Base-by-base conservation (phyloP, 2,888 invertebrate species). In the Pseudoips prasinana region DNA sequence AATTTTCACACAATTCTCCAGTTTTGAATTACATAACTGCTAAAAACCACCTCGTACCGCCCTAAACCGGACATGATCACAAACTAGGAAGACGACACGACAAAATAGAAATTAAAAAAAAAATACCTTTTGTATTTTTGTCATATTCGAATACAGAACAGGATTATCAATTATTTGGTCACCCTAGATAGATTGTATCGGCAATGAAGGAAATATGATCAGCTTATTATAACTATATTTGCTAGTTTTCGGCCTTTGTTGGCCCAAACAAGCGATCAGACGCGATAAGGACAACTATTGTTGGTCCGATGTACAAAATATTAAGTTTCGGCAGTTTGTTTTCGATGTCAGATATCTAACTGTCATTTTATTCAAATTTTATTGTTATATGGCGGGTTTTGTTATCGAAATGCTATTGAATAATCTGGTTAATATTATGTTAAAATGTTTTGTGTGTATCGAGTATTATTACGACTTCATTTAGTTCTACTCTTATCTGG, bases 221-320 rank as follows among this genome's bases (percentile, higher is more conserved):
- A 56, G 61, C 74, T 84, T 81, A 79, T 86, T 86, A 85, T 84
- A 83, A 81, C 82, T 83, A 84, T 86, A 86, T 84, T 82, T 72
- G 76, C 73, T 74, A 75, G 72, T 74, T 78, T 65, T 73, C 61
- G 62, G 64, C 54, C 52, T 65, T 76, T 75, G 76, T 74, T 58
- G 59, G 43, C 35, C 46, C 58, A 58, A 59, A 63, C 59, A 61
- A 58, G 39, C 55, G 66, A 62, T 65, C 23, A 23, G 29, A 22
- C 22, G 17, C 36, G 58, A 62, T 62, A 60, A 47, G 35, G 20
- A 18, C 18, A 22, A 10, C 55, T 30, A 57, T 68, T 65, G 65
- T 67, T 27, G 30, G 25, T 10, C 27, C 26, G 33, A 39, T 40
- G 38, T 26, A 37, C 41, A 52, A 41, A 49, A 68, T 74, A 73